A percentile compares a stretch with the other conserved stretches of the same genome.
phyloP scores from a whole-genome alignment of 2,113 vertebrate species.

The Epinephelus moara region DNA sequence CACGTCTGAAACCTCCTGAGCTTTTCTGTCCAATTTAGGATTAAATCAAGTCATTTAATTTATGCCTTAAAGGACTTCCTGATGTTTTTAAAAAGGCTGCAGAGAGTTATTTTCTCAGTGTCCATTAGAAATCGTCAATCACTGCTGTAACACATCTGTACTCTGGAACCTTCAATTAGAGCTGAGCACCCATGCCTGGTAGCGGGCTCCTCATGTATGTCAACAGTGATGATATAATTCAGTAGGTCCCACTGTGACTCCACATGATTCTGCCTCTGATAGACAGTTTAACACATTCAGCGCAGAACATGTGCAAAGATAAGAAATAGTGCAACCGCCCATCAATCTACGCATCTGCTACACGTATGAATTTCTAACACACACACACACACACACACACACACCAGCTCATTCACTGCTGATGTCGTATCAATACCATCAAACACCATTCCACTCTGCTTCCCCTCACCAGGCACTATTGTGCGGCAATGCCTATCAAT shows the following conservation, averaged over 20 bases:
- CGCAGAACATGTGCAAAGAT: conserved; percentile 16
- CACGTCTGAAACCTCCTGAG: not conserved
- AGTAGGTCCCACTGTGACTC: conserved; percentile 21
- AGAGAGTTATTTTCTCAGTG: not conserved
- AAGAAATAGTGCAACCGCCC: not conserved
- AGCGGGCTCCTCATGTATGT: not conserved
- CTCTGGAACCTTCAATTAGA: conserved; percentile 2
- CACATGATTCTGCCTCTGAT: not conserved
- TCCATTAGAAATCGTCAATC: conserved; percentile 20
- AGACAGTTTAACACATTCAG: conserved; percentile 2
- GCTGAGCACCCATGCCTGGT: not conserved
- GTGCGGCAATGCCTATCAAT: conserved; percentile 49
- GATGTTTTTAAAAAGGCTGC: not conserved
- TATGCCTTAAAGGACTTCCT: not conserved
- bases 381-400: conserved; percentile 7
- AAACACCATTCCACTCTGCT: not conserved
- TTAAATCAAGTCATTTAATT: conserved; percentile 37
- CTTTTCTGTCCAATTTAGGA: conserved; percentile 6
- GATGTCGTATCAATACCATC: conserved; percentile 28
- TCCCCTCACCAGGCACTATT: conserved; percentile 8
- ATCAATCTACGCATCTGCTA: not conserved
- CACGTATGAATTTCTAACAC: conserved; percentile 1
- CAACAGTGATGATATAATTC: conserved; percentile 12
- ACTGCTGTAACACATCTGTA: conserved; percentile 3
- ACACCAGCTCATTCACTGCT: not conserved